Evolutionary conservation across 2,888 invertebrate genomes (phyloP).

Genomic region (Ashinkailepas kermadecensis): DNA sequence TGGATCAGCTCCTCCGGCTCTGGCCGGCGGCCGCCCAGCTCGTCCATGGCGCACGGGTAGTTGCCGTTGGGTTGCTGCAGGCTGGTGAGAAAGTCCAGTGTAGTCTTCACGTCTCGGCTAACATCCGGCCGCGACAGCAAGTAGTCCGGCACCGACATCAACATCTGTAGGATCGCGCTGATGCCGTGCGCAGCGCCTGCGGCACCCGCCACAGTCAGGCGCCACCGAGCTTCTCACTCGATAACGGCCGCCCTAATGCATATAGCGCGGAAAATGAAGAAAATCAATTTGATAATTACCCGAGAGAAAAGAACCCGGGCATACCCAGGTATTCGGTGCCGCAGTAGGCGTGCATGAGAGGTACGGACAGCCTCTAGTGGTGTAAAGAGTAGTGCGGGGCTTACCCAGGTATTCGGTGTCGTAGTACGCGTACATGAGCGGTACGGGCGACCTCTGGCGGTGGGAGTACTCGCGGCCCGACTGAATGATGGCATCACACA

Average conservation of each 20-base stretch:
- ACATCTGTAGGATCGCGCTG: conserved; percentile 56
- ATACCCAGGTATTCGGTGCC: no score
- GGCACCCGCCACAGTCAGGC: no score
- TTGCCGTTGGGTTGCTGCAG: conserved; percentile 64
- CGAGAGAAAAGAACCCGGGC: no score
- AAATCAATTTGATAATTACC: no score
- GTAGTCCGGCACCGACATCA: conserved; percentile 54
- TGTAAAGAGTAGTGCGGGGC: conserved; percentile 35
- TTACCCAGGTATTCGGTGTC: conserved; percentile 64
- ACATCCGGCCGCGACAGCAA: conserved; percentile 49
- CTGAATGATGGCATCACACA: conserved; percentile 60
- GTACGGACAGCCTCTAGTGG: no score
- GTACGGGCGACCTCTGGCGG: conserved; percentile 52
- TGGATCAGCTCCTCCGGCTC: conserved; percentile 64
- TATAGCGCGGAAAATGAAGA: no score
- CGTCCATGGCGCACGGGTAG: conserved; percentile 66
- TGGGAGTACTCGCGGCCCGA: conserved; percentile 64
- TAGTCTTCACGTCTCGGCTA: conserved; percentile 51
- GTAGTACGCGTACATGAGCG: conserved; percentile 72
- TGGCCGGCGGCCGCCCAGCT: conserved; percentile 49
- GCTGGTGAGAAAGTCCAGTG: conserved; percentile 58
- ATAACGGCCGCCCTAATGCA: no score
- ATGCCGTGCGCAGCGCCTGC: conserved; percentile 54
- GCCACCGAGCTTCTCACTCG: no score
- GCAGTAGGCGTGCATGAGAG: no score